A percentile compares a stretch with the other conserved stretches of the same genome.
These are phyloP conservation scores for Pristionchus arcanus DNA, from an alignment of 2,888 invertebrate species.

Conservation along the genomic window DNA sequence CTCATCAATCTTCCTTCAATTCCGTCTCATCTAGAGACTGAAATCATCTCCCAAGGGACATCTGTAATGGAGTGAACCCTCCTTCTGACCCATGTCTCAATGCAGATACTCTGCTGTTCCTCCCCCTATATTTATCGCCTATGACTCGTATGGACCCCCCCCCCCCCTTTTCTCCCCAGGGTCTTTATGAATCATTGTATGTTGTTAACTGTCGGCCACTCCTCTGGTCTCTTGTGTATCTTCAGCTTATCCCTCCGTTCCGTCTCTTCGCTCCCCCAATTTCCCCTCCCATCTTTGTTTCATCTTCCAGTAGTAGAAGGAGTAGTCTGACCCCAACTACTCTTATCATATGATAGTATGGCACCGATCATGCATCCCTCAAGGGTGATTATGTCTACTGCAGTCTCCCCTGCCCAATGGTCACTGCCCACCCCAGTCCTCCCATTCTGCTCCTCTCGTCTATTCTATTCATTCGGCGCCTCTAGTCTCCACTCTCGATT, in stretches of 20 bases:
- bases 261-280: not conserved
- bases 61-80: constrained; percentile 28
- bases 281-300: not conserved
- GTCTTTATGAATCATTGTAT: not conserved
- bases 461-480: not conserved
- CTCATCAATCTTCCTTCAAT: constrained; percentile 25
- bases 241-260: not conserved
- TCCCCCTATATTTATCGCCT: not conserved
- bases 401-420: not conserved
- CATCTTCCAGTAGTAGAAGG: not conserved
- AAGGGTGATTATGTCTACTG: not conserved
- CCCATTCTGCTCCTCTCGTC: not conserved
- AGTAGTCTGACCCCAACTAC: not conserved
- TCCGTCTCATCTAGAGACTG: not conserved
- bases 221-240: not conserved
- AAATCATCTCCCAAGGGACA: constrained; percentile 20
- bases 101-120: not conserved
- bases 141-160: not conserved
- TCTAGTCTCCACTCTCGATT: constrained; percentile 17
- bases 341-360: not conserved
- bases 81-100: not conserved
- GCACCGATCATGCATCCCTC: not conserved
- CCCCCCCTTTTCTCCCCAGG: not conserved
- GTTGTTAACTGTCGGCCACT: not conserved
- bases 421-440: not conserved